Percentiles rank a stretch among this genome's conserved stretches.
phyloP scores from a whole-genome alignment of 2,888 invertebrate genomes.

The Chalcosyrphus nemorum region DNA sequence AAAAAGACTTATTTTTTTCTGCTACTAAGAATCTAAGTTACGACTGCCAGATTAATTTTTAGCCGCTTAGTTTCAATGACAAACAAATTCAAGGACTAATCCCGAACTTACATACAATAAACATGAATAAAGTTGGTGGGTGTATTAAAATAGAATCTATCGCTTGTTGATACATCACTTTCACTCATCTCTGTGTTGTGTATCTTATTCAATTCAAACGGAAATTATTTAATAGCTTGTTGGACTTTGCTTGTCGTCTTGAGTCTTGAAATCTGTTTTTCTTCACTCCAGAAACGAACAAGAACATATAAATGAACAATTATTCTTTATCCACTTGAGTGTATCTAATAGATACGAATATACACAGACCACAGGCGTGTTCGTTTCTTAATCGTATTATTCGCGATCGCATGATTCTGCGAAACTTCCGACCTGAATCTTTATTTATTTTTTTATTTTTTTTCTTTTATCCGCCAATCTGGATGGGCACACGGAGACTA shows the following conservation, averaged over 20 bases:
- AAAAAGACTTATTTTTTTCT: too few species aligned
- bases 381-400: slow-evolving; percentile 22
- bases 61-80: slow-evolving; percentile 12
- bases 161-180: neutral
- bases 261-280: slow-evolving; percentile 29
- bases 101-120: neutral
- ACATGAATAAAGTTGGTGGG: neutral
- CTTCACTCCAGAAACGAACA: slow-evolving; percentile 7
- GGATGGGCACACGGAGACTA: slow-evolving; percentile 35
- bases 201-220: slow-evolving; percentile 1
- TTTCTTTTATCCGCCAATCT: slow-evolving; percentile 50
- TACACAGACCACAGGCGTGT: slow-evolving; percentile 20
- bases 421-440: slow-evolving; percentile 20
- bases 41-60: slow-evolving; percentile 12
- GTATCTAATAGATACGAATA: slow-evolving; percentile 23
- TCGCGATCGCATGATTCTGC: slow-evolving; percentile 32
- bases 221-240: slow-evolving; percentile 26
- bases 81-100: slow-evolving; percentile 21
- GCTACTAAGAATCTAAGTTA: neutral
- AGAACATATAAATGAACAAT: slow-evolving; percentile 11
- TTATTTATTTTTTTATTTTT: slow-evolving; percentile 36
- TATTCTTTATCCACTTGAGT: slow-evolving; percentile 38
- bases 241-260: slow-evolving; percentile 14
- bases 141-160: neutral
- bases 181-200: slow-evolving; percentile 9